phyloP scores from a whole-genome alignment of 2,888 invertebrate species.

The Cryptops parisi region DNA sequence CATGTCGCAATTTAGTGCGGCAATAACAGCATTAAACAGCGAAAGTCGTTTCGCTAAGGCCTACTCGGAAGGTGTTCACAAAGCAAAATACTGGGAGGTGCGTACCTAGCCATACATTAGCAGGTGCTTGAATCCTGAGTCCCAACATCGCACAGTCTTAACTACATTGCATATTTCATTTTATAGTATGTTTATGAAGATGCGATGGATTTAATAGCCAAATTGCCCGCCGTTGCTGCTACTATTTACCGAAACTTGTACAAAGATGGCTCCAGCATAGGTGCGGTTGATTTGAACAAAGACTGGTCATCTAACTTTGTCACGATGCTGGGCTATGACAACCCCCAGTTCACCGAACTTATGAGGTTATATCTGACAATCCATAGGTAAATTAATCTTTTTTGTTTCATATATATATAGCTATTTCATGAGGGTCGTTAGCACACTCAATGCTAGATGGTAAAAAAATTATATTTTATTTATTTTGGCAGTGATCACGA shows the following conservation, averaged over 20 bases:
- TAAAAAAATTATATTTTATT: too few relatives aligned
- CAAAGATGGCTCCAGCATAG: slow-evolving; percentile 69
- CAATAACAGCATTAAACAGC: slow-evolving; percentile 77
- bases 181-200: slow-evolving; percentile 68
- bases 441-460: too few relatives aligned
- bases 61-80: slow-evolving; percentile 73
- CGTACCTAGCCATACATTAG: too few relatives aligned
- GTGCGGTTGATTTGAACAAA: slow-evolving; percentile 71
- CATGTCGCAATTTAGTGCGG: slow-evolving; percentile 87
- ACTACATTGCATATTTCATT: too few relatives aligned
- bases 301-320: slow-evolving; percentile 91
- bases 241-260: slow-evolving; percentile 84
- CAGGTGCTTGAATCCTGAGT: too few relatives aligned
- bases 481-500: slow-evolving; percentile 64
- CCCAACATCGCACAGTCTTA: too few relatives aligned
- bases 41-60: slow-evolving; percentile 86
- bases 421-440: too few relatives aligned
- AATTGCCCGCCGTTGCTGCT: slow-evolving; percentile 83
- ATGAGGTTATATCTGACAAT: slow-evolving; percentile 87
- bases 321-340: slow-evolving; percentile 72
- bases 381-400: slow-evolving; percentile 55
- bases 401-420: too few relatives aligned
- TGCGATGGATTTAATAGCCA: slow-evolving; percentile 86
- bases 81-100: slow-evolving; percentile 79
- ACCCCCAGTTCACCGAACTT: slow-evolving; percentile 68